Base-by-base conservation (phyloP, 2,797 vertebrate genomes). In the Argya squamiceps region DNA sequence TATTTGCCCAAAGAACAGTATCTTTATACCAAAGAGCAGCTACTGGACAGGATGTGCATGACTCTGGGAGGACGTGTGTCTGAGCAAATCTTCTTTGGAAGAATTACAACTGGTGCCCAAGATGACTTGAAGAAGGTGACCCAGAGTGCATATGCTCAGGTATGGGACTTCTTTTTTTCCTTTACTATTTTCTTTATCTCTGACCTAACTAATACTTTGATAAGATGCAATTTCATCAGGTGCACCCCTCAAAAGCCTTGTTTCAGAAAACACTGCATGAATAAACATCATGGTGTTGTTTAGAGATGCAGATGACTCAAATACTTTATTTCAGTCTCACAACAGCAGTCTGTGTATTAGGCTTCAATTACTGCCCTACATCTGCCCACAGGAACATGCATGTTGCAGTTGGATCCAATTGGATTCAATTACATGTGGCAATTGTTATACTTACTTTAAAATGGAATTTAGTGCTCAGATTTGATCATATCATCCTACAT, bases 31-130 rank as follows among this genome's bases (percentile, higher is more conserved):
- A 98, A 98, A 70, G 99, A 99, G 98, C 99, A 99, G 97, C 98
- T 99, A 43, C 97, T 99, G 94, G 99, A 99, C 96, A 98, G 99
- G 71, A 99, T 99, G 99, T 99, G 99, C 81, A 99, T 99, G 99
- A 99, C 98, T 3, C 97, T 99, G 86, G 99, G 99, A 8, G 99
- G 99, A 2, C 98, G 99, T 0, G 99, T 99, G 13, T 97, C 99
- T 0, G 99, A 99, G 96, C 99, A 99, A 96, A 99, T 99, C 96
- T 99, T 99, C 97, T 99, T 99, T 9, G 98, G 98, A 15, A 98
- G 98, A 77, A 99, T 99, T 92, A 99, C 99, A 73, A 99, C 99
- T 0, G 99, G 99, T 15, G 99, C 99, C 9, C 99, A 99, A 89
- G 99, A 99, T 22, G 99, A 99, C 97, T 97, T 99, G 58, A 98